Conservation (phyloP, 2,888 invertebrate species). For the Acrobeloides nanus region DNA sequence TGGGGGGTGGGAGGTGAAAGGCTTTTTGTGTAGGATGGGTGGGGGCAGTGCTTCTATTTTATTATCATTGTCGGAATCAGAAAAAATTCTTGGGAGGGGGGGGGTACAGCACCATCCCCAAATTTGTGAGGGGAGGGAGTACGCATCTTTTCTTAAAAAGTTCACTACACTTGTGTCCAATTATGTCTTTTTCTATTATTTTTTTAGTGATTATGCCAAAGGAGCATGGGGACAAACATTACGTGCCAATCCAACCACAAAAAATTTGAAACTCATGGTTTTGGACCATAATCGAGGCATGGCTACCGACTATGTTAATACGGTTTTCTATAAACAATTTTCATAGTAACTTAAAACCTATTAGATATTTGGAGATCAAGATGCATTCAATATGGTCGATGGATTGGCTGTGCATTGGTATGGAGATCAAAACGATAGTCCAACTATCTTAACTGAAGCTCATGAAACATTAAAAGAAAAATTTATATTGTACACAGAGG, state of each 20-base stretch:
- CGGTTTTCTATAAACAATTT: slow-evolving; percentile 22
- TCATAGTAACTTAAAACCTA: slow-evolving; percentile 5
- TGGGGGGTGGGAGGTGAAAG: too few species aligned
- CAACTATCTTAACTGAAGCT: slow-evolving; percentile 58
- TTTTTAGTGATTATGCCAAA: too few species aligned
- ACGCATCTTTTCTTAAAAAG: too few species aligned
- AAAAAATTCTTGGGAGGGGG: too few species aligned
- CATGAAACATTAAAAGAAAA: slow-evolving; percentile 65
- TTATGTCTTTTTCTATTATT: too few species aligned
- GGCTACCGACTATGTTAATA: slow-evolving; percentile 17
- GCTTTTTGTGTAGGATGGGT: too few species aligned
- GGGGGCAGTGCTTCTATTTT: too few species aligned
- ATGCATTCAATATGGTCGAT: slow-evolving; percentile 59
- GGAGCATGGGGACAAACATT: slow-evolving; percentile 17
- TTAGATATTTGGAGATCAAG: slow-evolving; percentile 52
- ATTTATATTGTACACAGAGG: slow-evolving; percentile 71
- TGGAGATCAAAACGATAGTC: slow-evolving; percentile 63
- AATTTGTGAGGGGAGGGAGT: too few species aligned
- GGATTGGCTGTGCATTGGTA: slow-evolving; percentile 82
- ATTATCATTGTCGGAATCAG: too few species aligned
- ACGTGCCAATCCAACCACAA: slow-evolving; percentile 11
- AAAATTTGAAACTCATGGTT: slow-evolving; percentile 27
- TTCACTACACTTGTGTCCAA: too few species aligned
- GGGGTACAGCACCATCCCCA: too few species aligned
- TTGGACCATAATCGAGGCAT: slow-evolving; percentile 22